Evolutionary conservation across 53 echinoderm and acorn worm genomes (phyloP).

Genomic region (Henricia sp.): DNA sequence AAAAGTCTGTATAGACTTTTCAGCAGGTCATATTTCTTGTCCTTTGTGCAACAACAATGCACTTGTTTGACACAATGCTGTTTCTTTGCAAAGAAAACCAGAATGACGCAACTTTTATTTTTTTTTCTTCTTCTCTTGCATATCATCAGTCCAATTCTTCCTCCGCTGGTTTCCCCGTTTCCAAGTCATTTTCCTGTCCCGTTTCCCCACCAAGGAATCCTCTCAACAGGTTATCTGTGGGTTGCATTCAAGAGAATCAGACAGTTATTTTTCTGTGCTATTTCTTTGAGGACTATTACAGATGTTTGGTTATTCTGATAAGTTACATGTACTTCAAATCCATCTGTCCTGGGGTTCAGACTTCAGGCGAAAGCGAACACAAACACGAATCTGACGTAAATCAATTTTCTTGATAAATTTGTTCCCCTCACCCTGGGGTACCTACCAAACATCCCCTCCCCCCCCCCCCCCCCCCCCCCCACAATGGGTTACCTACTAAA

Average conservation of each 20-base stretch:
- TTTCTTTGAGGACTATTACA: too few relatives aligned
- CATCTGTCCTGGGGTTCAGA: background rate
- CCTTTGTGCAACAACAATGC: too few relatives aligned
- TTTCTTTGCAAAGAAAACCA: background rate
- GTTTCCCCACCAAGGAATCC: conserved; percentile 41
- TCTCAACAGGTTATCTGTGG: conserved; percentile 36
- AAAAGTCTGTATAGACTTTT: background rate
- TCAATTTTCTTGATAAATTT: background rate
- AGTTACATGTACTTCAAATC: background rate
- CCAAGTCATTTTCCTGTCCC: background rate
- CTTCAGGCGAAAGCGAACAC: background rate
- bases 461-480: background rate
- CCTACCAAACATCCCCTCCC: background rate
- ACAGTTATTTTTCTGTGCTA: background rate
- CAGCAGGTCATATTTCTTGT: too few relatives aligned
- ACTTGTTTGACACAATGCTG: background rate
- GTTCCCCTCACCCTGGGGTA: too few relatives aligned
- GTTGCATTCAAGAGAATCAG: background rate
- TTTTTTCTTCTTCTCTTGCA: background rate
- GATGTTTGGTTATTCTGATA: too few relatives aligned
- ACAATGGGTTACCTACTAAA: background rate
- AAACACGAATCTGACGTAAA: too few relatives aligned
- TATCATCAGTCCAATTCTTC: conserved; percentile 34
- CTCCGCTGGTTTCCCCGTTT: conserved; percentile 10
- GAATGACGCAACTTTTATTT: background rate